Conservation (phyloP, 2,888 invertebrate genomes). For the Onthophagus sagittarius region DNA sequence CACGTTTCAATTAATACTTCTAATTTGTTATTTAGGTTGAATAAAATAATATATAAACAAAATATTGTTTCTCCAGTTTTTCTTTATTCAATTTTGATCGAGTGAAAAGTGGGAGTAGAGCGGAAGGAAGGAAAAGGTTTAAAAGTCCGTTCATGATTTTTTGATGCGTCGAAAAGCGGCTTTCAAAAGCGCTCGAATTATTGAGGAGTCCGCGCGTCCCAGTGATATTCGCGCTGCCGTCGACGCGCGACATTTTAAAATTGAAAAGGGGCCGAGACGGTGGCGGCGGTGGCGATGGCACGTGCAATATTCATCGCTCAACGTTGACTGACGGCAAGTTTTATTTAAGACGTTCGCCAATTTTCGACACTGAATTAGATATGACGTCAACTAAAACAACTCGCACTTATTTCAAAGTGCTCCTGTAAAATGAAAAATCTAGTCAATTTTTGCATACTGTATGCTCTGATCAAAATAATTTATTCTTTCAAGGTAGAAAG, state of each 20-base stretch:
- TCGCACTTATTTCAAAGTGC: no score
- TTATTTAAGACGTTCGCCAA: constrained; percentile 6
- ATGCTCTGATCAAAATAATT: no score
- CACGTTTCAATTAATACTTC: no score
- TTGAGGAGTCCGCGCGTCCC: constrained; percentile 17
- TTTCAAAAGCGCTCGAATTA: constrained; percentile 24
- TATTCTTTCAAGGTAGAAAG: no score
- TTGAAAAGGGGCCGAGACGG: constrained; percentile 23
- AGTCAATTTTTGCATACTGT: no score
- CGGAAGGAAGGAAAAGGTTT: background rate
- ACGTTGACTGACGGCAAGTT: background rate
- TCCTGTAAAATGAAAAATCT: no score
- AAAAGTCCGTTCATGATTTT: background rate
- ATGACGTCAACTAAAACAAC: background rate
- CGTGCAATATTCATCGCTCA: constrained; percentile 20
- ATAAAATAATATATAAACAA: no score
- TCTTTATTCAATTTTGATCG: background rate
- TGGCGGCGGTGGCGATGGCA: constrained; percentile 1
- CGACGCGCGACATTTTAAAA: constrained; percentile 32
- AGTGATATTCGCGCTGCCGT: constrained; percentile 49
- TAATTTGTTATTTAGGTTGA: no score
- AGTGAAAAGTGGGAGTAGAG: background rate
- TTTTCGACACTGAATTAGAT: constrained; percentile 11
- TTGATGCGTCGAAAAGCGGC: constrained; percentile 19
- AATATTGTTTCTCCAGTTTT: no score